Evolutionary conservation across 2,797 vertebrate genomes (phyloP).

Genomic region (Podarcis siculus): DNA sequence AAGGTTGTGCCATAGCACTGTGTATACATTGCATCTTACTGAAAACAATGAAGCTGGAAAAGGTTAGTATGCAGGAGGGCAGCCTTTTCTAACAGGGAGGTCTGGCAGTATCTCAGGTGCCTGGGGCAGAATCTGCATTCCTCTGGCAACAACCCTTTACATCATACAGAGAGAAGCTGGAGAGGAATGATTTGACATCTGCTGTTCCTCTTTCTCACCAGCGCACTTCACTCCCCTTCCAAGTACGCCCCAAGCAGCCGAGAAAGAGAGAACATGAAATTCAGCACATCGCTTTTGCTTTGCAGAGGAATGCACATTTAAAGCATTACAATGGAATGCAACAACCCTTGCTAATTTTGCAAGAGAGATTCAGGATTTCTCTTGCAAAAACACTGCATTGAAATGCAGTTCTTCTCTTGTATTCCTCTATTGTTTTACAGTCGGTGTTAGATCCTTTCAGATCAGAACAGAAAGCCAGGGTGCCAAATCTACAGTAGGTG

Average conservation of each 20-base stretch:
- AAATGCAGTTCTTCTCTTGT: background rate
- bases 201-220: background rate
- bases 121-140: constrained; percentile 2
- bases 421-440: background rate
- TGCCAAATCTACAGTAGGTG: background rate
- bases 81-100: constrained; percentile 6
- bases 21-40: background rate
- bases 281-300: background rate
- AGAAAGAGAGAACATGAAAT: background rate
- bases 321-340: background rate
- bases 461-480: background rate
- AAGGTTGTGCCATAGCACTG: background rate
- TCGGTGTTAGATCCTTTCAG: background rate
- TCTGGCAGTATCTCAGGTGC: constrained; percentile 24
- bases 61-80: background rate
- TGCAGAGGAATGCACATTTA: background rate
- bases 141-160: constrained; percentile 7
- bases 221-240: background rate
- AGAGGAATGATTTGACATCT: background rate
- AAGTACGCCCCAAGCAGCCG: background rate
- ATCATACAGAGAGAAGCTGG: background rate
- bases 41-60: background rate
- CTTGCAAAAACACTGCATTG: background rate
- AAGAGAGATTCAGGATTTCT: background rate
- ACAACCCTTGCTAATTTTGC: background rate